Conservation (phyloP, 1,140 invertebrate species). For the Holotrichia oblita region DNA sequence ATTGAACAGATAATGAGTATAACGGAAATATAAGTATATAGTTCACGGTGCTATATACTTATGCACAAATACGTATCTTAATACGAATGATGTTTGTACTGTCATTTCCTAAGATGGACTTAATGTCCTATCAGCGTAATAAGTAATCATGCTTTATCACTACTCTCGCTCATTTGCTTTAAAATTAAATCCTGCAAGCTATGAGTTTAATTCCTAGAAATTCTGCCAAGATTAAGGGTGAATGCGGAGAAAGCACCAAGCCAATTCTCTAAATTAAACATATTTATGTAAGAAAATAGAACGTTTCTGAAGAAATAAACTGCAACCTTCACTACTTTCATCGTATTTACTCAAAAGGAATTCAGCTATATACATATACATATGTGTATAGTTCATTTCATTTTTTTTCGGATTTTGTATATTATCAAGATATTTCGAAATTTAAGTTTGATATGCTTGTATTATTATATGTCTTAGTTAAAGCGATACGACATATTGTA, state of each 20-base stretch:
- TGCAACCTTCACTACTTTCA: not conserved
- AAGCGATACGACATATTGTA: too few relatives aligned
- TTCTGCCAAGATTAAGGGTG: not conserved
- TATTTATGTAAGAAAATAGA: not conserved
- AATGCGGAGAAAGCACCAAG: not conserved
- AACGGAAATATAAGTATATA: not conserved
- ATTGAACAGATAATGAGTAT: not conserved
- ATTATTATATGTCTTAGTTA: too few relatives aligned
- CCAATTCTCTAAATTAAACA: not conserved
- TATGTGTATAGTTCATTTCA: not conserved
- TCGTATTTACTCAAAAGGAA: not conserved
- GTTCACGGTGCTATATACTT: too few relatives aligned
- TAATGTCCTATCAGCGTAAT: not conserved
- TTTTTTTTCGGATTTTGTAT: too few relatives aligned
- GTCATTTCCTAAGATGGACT: not conserved
- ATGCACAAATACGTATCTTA: not conserved
- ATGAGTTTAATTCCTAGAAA: not conserved
- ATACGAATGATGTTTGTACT: not conserved
- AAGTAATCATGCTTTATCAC: not conserved
- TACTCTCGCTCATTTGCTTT: not conserved
- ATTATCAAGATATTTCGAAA: too few relatives aligned
- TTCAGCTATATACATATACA: not conserved
- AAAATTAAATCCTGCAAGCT: not conserved
- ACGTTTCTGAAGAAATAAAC: not conserved
- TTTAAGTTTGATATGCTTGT: too few relatives aligned